Evolutionary conservation across 2,113 vertebrate genomes (phyloP), one percentile per base, ranked within the genome.

Genomic region (Delphinus delphis): DNA sequence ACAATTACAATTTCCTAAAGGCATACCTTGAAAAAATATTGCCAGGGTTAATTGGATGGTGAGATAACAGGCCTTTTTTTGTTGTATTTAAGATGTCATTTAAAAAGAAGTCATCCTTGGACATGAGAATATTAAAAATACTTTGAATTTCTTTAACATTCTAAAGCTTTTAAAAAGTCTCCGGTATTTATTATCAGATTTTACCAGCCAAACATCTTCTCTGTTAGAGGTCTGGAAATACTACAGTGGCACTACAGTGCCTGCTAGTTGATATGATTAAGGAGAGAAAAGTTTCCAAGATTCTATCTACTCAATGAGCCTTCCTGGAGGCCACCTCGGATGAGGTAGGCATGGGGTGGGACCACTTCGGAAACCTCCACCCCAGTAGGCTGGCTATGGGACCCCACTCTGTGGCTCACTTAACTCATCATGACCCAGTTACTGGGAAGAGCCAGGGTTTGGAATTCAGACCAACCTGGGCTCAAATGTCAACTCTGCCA

Each of bases 21-120:
- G 38, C 63, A 50, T 28, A 28, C 5, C 33, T 55, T 65, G 28
- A 14, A 63, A 85, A 82, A 79, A 41, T 55, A 31, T 89, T 60
- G 8, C 55, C 36, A 86, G 31, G 17, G 50, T 55, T 77, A 44
- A 81, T 65, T 73, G 62, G 36, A 53, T 53, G 33, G 38, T 28
- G 23, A 76, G 67, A 47, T 71, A 76, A 65, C 11, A 82, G 79
- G 13, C 20, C 21, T 38, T n/a, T 80, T 58, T n/a, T 41, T 65
- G 33, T 68, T 41, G n/a, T 73, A 79, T 68, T 85, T 92, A 73
- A 96, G 76, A 84, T 95, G 82, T 79, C 77, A 80, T 53, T 95
- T 44, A 1, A 33, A 84, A n/a, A 31, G 82, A 67, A 28, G 8
- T 38, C 44, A 31, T 73, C 36, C 38, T 60, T 33, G 60, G 36